Conservation (phyloP, 2,888 invertebrate genomes). For the Eupithecia tripunctaria region DNA sequence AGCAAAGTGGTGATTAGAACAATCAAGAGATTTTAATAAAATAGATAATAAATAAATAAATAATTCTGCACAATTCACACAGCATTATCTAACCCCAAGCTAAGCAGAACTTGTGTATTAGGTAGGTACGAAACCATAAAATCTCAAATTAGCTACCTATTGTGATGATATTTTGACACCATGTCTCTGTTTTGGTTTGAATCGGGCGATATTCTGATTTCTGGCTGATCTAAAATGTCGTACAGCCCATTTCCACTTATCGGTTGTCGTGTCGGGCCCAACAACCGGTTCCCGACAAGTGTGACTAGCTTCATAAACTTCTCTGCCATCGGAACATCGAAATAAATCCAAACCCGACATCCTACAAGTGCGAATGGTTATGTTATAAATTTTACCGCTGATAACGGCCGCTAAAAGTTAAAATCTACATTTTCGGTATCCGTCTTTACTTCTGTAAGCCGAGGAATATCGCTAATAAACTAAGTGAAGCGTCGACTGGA, state of each 20-base stretch:
- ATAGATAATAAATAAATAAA: too few relatives aligned
- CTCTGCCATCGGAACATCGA: too few relatives aligned
- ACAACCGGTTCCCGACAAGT: too few relatives aligned
- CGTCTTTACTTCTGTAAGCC: background rate
- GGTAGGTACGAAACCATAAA: background rate
- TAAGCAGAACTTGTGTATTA: background rate
- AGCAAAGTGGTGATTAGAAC: background rate
- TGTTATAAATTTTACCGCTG: background rate
- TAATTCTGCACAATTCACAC: too few relatives aligned
- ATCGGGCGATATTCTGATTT: background rate
- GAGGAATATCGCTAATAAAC: conserved; percentile 10
- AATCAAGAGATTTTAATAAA: background rate
- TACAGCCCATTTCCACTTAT: too few relatives aligned
- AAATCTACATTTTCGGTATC: background rate
- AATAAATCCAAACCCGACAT: too few relatives aligned
- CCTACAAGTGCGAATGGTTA: too few relatives aligned
- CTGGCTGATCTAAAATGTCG: too few relatives aligned
- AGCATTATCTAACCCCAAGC: too few relatives aligned
- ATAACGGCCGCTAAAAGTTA: background rate
- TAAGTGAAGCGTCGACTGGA: conserved; percentile 7
- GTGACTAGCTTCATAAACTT: too few relatives aligned
- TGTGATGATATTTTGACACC: background rate
- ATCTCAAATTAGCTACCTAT: background rate
- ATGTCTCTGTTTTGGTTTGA: background rate
- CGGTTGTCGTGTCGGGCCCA: too few relatives aligned